These are phyloP conservation scores for Tolmerus cingulatus DNA, from an alignment of 2,888 invertebrate genomes.

Conservation along the genomic window DNA sequence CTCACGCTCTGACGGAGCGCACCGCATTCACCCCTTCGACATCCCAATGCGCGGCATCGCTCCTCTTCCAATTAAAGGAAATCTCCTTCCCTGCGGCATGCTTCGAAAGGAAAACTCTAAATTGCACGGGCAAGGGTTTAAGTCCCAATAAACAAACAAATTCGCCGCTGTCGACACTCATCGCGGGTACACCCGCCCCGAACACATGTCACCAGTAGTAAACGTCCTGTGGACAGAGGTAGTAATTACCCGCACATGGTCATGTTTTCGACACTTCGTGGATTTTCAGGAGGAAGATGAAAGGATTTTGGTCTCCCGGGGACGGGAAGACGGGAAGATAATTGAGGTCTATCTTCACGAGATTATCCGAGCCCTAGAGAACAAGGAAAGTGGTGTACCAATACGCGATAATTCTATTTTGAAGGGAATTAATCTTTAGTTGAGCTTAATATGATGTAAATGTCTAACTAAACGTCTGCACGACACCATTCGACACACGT, in stretches of 20 bases:
- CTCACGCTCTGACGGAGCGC: background rate
- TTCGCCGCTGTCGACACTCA: conserved; percentile 1
- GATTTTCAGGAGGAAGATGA: background rate
- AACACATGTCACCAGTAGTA: conserved; percentile 17
- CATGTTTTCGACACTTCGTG: background rate
- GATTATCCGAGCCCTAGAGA: background rate
- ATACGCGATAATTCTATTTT: background rate
- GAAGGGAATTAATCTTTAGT: background rate
- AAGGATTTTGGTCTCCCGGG: background rate
- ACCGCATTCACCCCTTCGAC: background rate
- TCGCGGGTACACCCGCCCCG: background rate
- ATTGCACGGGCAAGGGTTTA: background rate
- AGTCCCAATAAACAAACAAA: conserved; percentile 15
- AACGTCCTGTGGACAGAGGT: background rate
- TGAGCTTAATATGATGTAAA: background rate
- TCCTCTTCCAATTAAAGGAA: background rate
- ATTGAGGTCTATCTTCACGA: background rate
- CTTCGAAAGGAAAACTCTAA: background rate
- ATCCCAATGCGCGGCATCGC: background rate
- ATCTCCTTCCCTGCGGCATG: background rate
- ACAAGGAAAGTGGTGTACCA: background rate
- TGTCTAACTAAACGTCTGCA: background rate
- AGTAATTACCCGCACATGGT: conserved; percentile 22
- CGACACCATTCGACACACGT: background rate
- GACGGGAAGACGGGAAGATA: background rate